Percentiles rank a stretch among this genome's conserved stretches.
These are phyloP conservation scores for Lasioglossum vierecki DNA, from an alignment of 2,888 invertebrate genomes.

Conservation along the genomic window DNA sequence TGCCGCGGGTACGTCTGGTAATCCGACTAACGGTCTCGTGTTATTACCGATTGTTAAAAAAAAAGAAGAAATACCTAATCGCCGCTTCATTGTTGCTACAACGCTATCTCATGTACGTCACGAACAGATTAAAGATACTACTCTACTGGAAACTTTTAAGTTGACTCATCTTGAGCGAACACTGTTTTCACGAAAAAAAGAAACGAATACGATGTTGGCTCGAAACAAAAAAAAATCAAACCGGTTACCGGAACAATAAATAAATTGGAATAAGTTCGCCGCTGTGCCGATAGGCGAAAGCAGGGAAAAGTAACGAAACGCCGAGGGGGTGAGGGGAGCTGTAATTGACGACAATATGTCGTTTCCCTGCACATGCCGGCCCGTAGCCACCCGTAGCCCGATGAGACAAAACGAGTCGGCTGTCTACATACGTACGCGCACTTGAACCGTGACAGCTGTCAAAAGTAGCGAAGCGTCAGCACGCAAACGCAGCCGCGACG, in stretches of 20 bases:
- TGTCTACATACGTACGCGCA: constrained; percentile 4
- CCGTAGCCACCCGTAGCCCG: too few relatives aligned
- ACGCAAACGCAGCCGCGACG: constrained; percentile 38
- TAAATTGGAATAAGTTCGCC: not conserved
- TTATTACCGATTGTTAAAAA: constrained; percentile 27
- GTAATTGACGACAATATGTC: constrained; percentile 31
- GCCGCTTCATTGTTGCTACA: not conserved
- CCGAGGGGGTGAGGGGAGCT: not conserved
- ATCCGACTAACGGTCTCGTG: constrained; percentile 11
- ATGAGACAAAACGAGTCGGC: constrained; percentile 34
- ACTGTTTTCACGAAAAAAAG: not conserved
- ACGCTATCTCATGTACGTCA: constrained; percentile 29
- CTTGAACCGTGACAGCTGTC: constrained; percentile 61
- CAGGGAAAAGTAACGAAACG: not conserved
- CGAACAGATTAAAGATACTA: constrained; percentile 17
- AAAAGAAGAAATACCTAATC: not conserved
- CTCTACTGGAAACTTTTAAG: not conserved
- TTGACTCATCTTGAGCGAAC: not conserved
- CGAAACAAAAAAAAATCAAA: not conserved
- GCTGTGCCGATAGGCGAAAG: not conserved
- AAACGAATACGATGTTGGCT: too few relatives aligned
- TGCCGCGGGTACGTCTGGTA: constrained; percentile 39
- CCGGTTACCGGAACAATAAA: not conserved
- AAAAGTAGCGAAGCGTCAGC: constrained; percentile 56
- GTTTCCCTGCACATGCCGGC: not conserved